Base-by-base conservation (phyloP, 2,888 invertebrate genomes). In the Thymelicus acteon region DNA sequence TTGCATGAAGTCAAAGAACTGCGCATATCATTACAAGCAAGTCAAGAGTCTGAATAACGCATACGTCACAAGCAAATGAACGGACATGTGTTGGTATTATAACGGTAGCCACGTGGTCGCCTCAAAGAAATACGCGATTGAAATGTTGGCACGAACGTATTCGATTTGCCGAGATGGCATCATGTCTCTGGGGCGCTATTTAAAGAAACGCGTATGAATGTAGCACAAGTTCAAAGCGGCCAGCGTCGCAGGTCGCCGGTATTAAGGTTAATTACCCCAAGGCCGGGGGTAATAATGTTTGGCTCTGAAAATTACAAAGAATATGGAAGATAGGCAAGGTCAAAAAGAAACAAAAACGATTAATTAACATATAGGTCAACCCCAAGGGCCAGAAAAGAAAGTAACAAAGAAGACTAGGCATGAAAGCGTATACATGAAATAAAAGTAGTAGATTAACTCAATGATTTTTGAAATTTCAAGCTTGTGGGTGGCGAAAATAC, bases 241-340 rank as follows among this genome's bases (percentile, higher is more conserved):
- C 82, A 85, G 79, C 82, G 78, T 77, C 81, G 80, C 83, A 81
- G 85, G 85, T 83, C 85, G 82, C 72, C 79, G 77, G 74, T 84
- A 88, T 88, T 89, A 89, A 89, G 90, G 90, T 90, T 90, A 90
- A 92, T 90, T 89, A 90, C 88, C 85, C 85, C 89, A 89, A 92
- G 89, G 92, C 84, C 90, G 85, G 78, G 79, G 85, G 78, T 78
- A 86, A 83, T 83, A 85, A 82, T 76, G 68, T 39, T 48, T 47
- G 39, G 70, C 62, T 65, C 24, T 31, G 40, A 19, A 48, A 67
- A 72, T 47, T 60, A 24, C 13, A 15, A 37, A 39, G 39, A 58
- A 37, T 58, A n/a, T 15, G n/a, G 10, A n/a, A n/a, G 39, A 58
- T 2, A 58, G 58, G 39, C n/a, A 58, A 39, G n/a, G 5, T 8